A percentile compares a stretch with the other conserved stretches of the same genome.
Conservation (phyloP, 1,140 invertebrate species). For the Cydia strobilella region DNA sequence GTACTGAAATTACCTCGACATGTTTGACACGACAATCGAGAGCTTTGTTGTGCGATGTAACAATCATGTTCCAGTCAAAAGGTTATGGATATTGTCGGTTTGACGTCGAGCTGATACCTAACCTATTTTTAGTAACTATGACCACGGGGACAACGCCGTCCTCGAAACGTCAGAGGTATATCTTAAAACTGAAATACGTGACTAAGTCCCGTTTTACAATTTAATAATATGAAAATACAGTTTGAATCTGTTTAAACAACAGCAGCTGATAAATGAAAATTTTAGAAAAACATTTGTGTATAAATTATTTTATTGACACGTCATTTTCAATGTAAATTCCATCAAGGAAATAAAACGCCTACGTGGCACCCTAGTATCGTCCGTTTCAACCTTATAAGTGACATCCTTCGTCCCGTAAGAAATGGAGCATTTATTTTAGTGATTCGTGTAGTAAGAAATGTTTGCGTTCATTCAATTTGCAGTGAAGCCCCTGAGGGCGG, state of each 20-base stretch:
- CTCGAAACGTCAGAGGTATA: no score
- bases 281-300: not conserved
- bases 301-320: not conserved
- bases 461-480: constrained; percentile 75
- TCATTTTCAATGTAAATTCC: not conserved
- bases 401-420: constrained; percentile 36
- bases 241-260: not conserved
- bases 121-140: not conserved
- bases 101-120: not conserved
- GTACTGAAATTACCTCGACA: constrained; percentile 39
- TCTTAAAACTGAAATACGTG: no score
- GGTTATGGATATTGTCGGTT: constrained; percentile 2
- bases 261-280: not conserved
- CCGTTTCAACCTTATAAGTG: constrained; percentile 11
- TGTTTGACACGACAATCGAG: constrained; percentile 33
- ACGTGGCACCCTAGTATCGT: not conserved
- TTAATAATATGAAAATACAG: not conserved
- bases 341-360: constrained; percentile 22
- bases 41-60: constrained; percentile 22
- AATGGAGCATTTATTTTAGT: constrained; percentile 49
- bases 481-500: constrained; percentile 70
- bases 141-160: no score
- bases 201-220: no score
- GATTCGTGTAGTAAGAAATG: constrained; percentile 46
- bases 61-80: constrained; percentile 19